Percentiles rank a stretch among this genome's conserved stretches.
phyloP scores from a whole-genome alignment of 2,797 vertebrate species.

The Eremophila alpestris region DNA sequence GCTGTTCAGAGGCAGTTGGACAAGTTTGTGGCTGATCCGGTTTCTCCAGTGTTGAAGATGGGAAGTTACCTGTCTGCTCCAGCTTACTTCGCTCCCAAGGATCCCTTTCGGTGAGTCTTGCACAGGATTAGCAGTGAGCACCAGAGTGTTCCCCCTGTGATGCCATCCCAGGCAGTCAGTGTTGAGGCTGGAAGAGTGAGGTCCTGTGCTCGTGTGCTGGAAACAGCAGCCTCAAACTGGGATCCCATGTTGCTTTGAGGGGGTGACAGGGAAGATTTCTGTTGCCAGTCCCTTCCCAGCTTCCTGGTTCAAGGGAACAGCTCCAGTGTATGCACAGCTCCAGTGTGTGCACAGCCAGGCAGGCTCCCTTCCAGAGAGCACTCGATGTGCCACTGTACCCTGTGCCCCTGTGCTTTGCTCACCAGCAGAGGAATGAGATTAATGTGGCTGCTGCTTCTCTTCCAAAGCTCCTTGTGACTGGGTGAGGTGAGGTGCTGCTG shows the following conservation, averaged over 20 bases:
- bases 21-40: constrained; percentile 72
- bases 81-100: constrained; percentile 75
- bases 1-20: constrained; percentile 66
- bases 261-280: background rate
- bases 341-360: background rate
- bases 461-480: background rate
- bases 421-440: background rate
- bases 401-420: background rate
- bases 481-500: background rate
- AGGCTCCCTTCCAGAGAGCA: background rate
- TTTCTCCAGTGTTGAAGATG: constrained; percentile 74
- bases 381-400: fast-evolving
- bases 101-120: constrained; percentile 77
- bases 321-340: background rate
- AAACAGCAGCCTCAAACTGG: background rate
- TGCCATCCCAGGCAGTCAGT: background rate
- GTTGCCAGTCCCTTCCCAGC: background rate
- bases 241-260: background rate
- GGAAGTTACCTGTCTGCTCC: constrained; percentile 79
- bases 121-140: background rate
- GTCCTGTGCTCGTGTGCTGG: background rate
- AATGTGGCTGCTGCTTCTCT: background rate
- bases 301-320: fast-evolving
- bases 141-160: background rate
- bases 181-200: background rate